Evolutionary conservation across 2,888 invertebrate species (phyloP), one percentile per base, ranked within the genome.

Genomic region (Apamea sordens): DNA sequence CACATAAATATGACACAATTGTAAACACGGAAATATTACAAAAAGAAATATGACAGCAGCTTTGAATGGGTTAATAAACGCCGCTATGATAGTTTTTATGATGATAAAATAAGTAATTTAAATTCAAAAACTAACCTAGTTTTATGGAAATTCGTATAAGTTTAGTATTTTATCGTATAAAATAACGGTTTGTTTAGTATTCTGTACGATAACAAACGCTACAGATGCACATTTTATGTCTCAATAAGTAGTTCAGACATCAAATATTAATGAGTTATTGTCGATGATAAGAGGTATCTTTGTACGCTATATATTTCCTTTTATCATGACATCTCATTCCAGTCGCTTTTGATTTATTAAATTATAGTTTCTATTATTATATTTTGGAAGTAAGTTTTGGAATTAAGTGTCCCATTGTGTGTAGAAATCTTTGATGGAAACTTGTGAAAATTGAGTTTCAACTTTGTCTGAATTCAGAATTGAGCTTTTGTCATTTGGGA

Each of bases 261-360:
- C 88, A 87, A 88, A 90, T 90, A 83, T 88, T 89, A 88, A 90
- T 92, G 91, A 93, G 89, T 92, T 91, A 92, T 91, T 87, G 86
- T 84, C 73, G n/a, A 70, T 79, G 87, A 90, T 90, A 90, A 90
- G 85, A 76, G 81, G 70, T 80, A 83, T 83, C 83, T 72, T 72
- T 74, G 53, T 76, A 59, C 61, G 75, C 77, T 85, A 77, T 87
- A 84, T 83, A 88, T 89, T 82, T 80, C 36, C 36, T 81, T 77
- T 89, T 83, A 89, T 86, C 86, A 73, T 36, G 78, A 71, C 77
- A 71, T 68, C 73, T 76, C 67, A 73, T 64, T 80, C 64, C 44
- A 53, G 63, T 86, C 74, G 47, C 13, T 78, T 59, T 11, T 85
- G 85, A 85, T 82, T 87, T 80, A 77, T 81, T 56, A 59, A 65